These are phyloP conservation scores for Limnephilus rhombicus DNA, from an alignment of 2,888 invertebrate species.

Conservation along the genomic window DNA sequence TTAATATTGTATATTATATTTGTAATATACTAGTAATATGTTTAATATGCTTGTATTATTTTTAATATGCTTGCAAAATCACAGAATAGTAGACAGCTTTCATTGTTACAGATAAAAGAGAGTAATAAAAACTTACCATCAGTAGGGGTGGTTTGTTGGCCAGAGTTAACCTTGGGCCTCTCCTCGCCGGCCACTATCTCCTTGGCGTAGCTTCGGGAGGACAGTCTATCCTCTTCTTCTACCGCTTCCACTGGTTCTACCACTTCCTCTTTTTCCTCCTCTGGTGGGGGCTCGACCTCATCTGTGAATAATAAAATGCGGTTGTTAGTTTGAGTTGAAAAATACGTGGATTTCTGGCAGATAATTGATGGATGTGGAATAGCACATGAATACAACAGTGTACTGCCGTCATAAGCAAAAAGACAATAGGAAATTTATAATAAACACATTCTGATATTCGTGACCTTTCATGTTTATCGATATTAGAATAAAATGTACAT, in stretches of 20 bases:
- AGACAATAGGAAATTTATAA: too few species aligned
- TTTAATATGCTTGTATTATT: too few species aligned
- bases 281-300: slow-evolving; percentile 38
- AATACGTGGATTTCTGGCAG: not conserved
- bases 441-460: too few species aligned
- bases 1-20: too few species aligned
- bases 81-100: not conserved
- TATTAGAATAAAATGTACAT: too few species aligned
- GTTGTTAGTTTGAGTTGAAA: not conserved
- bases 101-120: not conserved
- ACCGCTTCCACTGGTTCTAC: slow-evolving; percentile 44
- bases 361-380: not conserved
- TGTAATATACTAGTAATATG: too few species aligned
- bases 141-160: slow-evolving; percentile 76
- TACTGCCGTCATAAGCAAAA: too few species aligned
- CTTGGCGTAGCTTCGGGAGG: slow-evolving; percentile 74
- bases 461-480: too few species aligned
- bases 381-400: too few species aligned
- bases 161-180: slow-evolving; percentile 78
- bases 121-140: slow-evolving; percentile 72
- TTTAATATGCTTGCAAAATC: not conserved
- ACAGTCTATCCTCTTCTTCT: slow-evolving; percentile 39
- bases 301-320: slow-evolving; percentile 41
- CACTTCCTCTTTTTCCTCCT: slow-evolving; percentile 47
- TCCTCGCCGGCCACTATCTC: slow-evolving; percentile 83